Conservation (phyloP, 2,888 invertebrate genomes). For the Anoplius nigerrimus region DNA sequence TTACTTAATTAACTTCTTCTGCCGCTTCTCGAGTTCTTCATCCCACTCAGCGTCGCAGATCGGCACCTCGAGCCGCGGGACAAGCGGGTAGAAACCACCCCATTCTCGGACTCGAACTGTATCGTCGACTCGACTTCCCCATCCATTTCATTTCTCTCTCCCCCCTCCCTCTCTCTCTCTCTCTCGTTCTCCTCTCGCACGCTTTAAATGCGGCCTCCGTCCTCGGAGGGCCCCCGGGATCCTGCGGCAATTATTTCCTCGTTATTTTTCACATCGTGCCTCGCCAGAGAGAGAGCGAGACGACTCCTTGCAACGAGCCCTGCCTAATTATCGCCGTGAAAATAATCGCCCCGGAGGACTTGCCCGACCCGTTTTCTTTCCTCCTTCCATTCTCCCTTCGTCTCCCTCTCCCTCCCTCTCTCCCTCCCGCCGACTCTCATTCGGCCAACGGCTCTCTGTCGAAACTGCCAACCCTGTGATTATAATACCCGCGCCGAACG, state of each 20-base stretch:
- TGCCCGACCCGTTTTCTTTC: slow-evolving; percentile 21
- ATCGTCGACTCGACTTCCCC: too few relatives aligned
- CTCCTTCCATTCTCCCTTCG: slow-evolving; percentile 3
- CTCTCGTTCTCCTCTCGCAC: not conserved
- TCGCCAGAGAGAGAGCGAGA: slow-evolving; percentile 15
- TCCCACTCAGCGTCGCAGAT: not conserved
- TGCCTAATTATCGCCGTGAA: slow-evolving; percentile 72
- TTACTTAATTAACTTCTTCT: slow-evolving; percentile 71
- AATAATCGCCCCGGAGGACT: slow-evolving; percentile 63
- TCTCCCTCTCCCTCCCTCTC: slow-evolving; percentile 9
- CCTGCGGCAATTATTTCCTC: slow-evolving; percentile 70
- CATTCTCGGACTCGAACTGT: not conserved
- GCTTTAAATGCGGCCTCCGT: slow-evolving; percentile 12
- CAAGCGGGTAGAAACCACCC: not conserved
- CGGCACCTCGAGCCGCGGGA: slow-evolving; percentile 17
- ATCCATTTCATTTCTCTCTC: too few relatives aligned
- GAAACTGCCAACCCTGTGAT: slow-evolving; percentile 61
- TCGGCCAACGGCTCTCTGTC: slow-evolving; percentile 18
- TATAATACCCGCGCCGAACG: slow-evolving; percentile 53
- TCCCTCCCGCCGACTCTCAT: slow-evolving; percentile 27
- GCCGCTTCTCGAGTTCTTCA: slow-evolving; percentile 11
- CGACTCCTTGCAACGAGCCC: slow-evolving; percentile 56
- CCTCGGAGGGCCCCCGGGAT: slow-evolving; percentile 17
- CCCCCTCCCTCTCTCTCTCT: not conserved
- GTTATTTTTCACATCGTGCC: slow-evolving; percentile 66